These are phyloP conservation scores for Sardinella longiceps DNA, from an alignment of 2,797 vertebrate genomes.

Conservation along the genomic window DNA sequence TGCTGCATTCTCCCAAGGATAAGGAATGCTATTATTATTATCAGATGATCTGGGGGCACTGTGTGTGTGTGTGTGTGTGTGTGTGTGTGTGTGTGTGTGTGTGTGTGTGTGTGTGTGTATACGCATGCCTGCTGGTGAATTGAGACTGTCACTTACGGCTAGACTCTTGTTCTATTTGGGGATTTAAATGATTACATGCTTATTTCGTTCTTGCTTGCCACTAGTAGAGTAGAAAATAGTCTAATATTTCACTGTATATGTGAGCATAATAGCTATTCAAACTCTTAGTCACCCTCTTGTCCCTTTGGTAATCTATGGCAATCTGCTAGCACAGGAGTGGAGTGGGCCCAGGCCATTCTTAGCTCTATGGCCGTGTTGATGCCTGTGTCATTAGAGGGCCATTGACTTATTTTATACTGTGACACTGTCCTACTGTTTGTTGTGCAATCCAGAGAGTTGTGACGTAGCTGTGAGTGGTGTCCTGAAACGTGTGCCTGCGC, in stretches of 20 bases:
- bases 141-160: background rate
- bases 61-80: background rate
- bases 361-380: background rate
- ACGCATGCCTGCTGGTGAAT: background rate
- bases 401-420: background rate
- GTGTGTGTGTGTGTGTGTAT: background rate
- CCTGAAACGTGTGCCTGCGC: background rate
- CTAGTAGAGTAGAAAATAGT: background rate
- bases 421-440: background rate
- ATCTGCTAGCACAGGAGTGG: too few relatives aligned
- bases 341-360: background rate
- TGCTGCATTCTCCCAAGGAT: background rate
- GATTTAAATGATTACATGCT: constrained; percentile 17
- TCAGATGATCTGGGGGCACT: constrained; percentile 19
- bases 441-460: background rate
- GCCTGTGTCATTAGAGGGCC: background rate
- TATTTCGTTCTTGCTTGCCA: background rate
- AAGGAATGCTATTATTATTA: constrained; percentile 20
- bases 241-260: too few relatives aligned
- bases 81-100: background rate
- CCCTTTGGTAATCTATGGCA: too few relatives aligned
- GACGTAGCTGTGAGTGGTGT: background rate
- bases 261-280: background rate
- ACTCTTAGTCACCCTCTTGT: background rate
- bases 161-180: constrained; percentile 9